phyloP scores from a whole-genome alignment of 2,888 invertebrate species.

The Adineta ricciae region DNA sequence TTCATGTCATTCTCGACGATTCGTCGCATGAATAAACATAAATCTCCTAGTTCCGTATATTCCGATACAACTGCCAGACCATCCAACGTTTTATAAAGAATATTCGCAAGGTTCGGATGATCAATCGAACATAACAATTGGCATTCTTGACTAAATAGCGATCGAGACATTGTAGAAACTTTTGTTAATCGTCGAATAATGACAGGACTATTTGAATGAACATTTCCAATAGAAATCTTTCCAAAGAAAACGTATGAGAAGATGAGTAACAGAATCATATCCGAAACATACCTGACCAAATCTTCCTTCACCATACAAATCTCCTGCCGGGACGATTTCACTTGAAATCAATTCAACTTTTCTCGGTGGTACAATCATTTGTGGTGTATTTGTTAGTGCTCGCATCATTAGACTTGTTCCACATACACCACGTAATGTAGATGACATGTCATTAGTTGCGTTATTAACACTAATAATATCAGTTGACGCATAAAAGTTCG shows the following conservation, averaged over 20 bases:
- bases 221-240: neutral
- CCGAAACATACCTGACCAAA: neutral
- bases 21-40: conserved; percentile 1
- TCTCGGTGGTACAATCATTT: neutral
- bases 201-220: neutral
- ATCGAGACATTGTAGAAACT: conserved; percentile 1
- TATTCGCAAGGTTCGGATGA: neutral
- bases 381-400: neutral
- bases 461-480: conserved; percentile 14
- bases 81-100: conserved; percentile 18
- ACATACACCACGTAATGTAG: neutral
- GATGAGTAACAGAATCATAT: neutral
- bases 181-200: conserved; percentile 13
- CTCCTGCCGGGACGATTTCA: neutral
- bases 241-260: neutral
- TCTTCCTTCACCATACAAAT: conserved; percentile 8
- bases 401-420: neutral
- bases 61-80: neutral
- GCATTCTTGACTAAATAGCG: neutral
- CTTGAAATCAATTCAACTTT: conserved; percentile 10
- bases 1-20: neutral
- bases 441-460: neutral
- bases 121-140: neutral
- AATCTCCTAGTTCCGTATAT: conserved; percentile 13
- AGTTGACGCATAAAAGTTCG: conserved; percentile 22